Evolutionary conservation across 2,888 invertebrate species (phyloP), one percentile per base, ranked within the genome.

Genomic region (Tridacna crocea): DNA sequence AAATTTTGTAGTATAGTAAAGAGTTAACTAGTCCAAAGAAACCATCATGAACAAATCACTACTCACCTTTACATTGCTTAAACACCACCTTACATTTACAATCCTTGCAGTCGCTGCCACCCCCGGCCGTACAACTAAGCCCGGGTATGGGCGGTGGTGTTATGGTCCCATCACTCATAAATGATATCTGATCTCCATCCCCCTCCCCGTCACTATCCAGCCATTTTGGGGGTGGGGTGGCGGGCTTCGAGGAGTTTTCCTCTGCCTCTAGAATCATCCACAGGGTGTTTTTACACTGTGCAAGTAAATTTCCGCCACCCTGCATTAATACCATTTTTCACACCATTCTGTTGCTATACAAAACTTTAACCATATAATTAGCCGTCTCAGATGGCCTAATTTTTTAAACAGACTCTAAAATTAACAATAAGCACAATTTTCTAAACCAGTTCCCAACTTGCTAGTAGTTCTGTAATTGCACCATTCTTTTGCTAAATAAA

Each of bases 51-150:
- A 51, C 12, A 55, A 55, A 55, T 55, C 19, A 19, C 55, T 24
- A 73, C 88, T 86, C 81, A 87, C 89, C 89, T 88, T 88, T 88
- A 27, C 85, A 85, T 47, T 84, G 80, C 65, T 79, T 84, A 81
- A 87, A 89, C 24, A 88, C 82, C 51, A 88, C 87, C 75, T 89
- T 84, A 80, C 89, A 89, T 68, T 83, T 79, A 65, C 88, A 88
- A 77, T 88, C 87, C 68, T 84, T 77, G 36, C 82, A 82, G 36
- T 68, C 84, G 61, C 48, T 79, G 65, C 77, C 85, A 27, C 61
- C 83, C 63, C 51, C 79, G 68, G 76, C 87, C 55, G 80, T 78
- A 48, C 79, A 82, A 55, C 79, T 80, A 48, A 87, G 84, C n/a
- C 84, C 85, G 26, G 66, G 74, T 55, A 72, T 76, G 15, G 80